Base-by-base conservation (phyloP, 2,113 vertebrate species). In the Nesospiza acunhae region DNA sequence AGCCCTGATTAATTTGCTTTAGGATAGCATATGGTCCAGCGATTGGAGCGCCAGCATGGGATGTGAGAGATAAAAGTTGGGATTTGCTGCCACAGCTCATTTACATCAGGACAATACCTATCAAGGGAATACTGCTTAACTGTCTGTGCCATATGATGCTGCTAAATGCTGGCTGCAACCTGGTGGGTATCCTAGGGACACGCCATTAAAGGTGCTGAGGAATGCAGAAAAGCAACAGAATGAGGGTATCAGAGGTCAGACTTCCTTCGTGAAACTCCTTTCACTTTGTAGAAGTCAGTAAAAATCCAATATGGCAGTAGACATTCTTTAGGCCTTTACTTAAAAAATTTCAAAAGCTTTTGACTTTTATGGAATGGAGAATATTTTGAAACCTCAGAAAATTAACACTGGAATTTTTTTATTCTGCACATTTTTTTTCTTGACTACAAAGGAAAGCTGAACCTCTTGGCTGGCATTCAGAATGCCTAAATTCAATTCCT, bases 1-100 rank as follows among this genome's bases (percentile, higher is more conserved):
- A 74, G 21, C 50, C 26, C 60, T 24, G 60, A 52, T 70, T 87
- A 30, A 15, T 50, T 56, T 79, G 23, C 35, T 31, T n/a, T 52
- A 20, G 66, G 17, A 49, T 3, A 67, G 50, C 60, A 52, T 26
- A 33, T 18, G 13, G 77, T 42, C 64, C n/a, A 63, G 35, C 13
- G 41, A 52, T 5, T 15, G 41, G 56, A 75, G 33, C 78, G n/a
- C 37, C 0, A 0, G 35, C 35, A 30, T 8, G 42, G 42, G 37
- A 88, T 37, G 42, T 5, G 23, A 75, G 33, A 49, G n/a, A 67
- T 2, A 30, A 24, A 94, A 81, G 56, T 31, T 58, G 47, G 0
- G 17, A 75, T 73, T 67, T 70, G 56, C 64, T 84, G 55, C 60
- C 75, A 46, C 50, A 46, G 30, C 52, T 84, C 39, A 56, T 75